phyloP scores from a whole-genome alignment of 2,113 vertebrate genomes.

The Sakesphorus luctuosus region DNA sequence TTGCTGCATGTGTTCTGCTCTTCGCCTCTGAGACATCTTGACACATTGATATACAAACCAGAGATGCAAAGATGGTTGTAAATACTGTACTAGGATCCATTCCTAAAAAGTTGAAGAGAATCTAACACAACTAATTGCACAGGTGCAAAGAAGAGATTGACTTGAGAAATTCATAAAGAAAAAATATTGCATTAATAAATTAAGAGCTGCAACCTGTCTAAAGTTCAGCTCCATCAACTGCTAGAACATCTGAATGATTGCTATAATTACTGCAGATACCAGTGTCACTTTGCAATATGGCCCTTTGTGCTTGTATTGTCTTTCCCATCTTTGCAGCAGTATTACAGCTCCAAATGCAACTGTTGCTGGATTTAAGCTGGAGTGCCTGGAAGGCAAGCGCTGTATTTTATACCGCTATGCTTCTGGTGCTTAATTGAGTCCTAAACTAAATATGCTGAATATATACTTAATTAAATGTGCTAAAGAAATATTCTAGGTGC shows the following conservation, averaged over 20 bases:
- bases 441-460: slow-evolving; percentile 64
- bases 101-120: slow-evolving; percentile 3
- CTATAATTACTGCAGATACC: slow-evolving; percentile 4
- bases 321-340: not conserved
- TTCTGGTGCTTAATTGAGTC: slow-evolving; percentile 64
- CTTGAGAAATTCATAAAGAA: slow-evolving; percentile 27
- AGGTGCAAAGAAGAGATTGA: not conserved
- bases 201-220: slow-evolving; percentile 4
- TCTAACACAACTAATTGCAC: not conserved
- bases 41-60: slow-evolving; percentile 60
- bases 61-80: slow-evolving; percentile 36
- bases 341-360: slow-evolving; percentile 33
- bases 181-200: slow-evolving; percentile 45
- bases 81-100: slow-evolving; percentile 8
- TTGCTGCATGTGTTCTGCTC: slow-evolving; percentile 31
- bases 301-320: not conserved
- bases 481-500: slow-evolving; percentile 68
- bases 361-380: slow-evolving; percentile 15
- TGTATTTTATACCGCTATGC: slow-evolving; percentile 9
- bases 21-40: slow-evolving; percentile 59
- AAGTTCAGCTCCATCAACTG: not conserved
- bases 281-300: slow-evolving; percentile 18
- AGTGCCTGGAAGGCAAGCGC: slow-evolving; percentile 18
- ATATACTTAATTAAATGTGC: slow-evolving; percentile 69
- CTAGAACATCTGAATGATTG: slow-evolving; percentile 9